A percentile compares a stretch with the other conserved stretches of the same genome.
Evolutionary conservation across 1,140 invertebrate genomes (phyloP).

Genomic region (Chrysopa pallens): DNA sequence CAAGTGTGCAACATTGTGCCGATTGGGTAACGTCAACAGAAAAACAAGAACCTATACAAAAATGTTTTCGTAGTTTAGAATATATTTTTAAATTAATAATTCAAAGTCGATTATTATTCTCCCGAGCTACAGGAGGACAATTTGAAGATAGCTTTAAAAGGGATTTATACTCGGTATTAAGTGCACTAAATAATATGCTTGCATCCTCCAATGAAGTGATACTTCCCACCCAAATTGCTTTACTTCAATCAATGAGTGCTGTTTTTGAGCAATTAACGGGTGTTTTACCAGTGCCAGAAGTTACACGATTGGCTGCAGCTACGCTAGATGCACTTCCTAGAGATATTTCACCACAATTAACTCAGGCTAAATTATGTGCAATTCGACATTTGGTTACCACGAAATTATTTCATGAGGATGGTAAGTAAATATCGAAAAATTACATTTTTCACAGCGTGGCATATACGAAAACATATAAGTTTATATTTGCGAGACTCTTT

Average conservation of each 20-base stretch:
- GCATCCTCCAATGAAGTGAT: conserved; percentile 52
- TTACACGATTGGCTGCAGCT: conserved; percentile 45
- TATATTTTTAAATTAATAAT: conserved; percentile 94
- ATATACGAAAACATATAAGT: too few relatives aligned
- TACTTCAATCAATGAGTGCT: conserved; percentile 20
- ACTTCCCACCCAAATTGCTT: conserved; percentile 44
- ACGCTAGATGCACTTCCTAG: conserved; percentile 47
- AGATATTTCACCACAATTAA: conserved; percentile 38
- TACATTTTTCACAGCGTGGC: too few relatives aligned
- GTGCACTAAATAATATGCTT: conserved; percentile 58
- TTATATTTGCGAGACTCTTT: too few relatives aligned
- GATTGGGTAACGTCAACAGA: conserved; percentile 70
- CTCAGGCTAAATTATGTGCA: conserved; percentile 54
- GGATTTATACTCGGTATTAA: conserved; percentile 58
- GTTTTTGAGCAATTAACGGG: conserved; percentile 41
- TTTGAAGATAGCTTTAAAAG: conserved; percentile 70
- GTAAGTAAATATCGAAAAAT: conserved; percentile 22
- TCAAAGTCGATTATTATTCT: conserved; percentile 75
- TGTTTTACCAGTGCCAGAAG: conserved; percentile 43
- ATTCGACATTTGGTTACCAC: conserved; percentile 54
- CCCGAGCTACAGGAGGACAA: conserved; percentile 68
- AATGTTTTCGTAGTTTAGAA: conserved; percentile 78
- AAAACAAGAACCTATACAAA: conserved; percentile 73
- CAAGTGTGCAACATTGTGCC: conserved; percentile 79
- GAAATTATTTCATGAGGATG: conserved; percentile 49